A percentile compares a stretch with the other conserved stretches of the same genome.
phyloP scores from a whole-genome alignment of 2,113 vertebrate genomes.

The Lasiurus cinereus region DNA sequence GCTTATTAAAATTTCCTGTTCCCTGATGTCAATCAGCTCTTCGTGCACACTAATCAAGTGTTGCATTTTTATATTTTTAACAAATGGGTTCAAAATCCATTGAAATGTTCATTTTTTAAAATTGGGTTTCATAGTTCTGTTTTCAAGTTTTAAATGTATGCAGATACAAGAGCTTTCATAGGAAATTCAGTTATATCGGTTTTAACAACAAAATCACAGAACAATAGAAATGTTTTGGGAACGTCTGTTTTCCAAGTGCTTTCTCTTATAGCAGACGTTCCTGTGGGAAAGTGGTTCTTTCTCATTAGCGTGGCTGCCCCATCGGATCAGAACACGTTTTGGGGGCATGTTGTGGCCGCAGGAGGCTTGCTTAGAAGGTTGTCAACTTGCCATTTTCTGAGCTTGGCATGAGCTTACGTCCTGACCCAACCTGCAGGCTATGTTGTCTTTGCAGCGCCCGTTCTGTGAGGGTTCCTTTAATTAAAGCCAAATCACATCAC shows the following conservation, averaged over 20 bases:
- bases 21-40: conserved; percentile 79
- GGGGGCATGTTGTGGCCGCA: not conserved
- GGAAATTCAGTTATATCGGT: conserved; percentile 47
- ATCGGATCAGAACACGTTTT: not conserved
- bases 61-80: conserved; percentile 81
- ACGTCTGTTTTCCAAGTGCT: too few species aligned
- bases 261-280: not conserved
- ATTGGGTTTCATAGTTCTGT: conserved; percentile 13
- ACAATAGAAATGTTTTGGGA: conserved; percentile 3
- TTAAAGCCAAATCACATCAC: not conserved
- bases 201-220: conserved; percentile 59
- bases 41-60: conserved; percentile 78
- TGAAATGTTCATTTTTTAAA: conserved; percentile 49
- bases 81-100: conserved; percentile 77
- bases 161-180: conserved; percentile 28
- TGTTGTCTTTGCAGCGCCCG: not conserved
- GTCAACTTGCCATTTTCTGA: not conserved
- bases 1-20: conserved; percentile 82
- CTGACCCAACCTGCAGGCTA: not conserved
- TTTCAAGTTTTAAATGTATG: conserved; percentile 17
- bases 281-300: not conserved
- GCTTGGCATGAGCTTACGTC: not conserved
- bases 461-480: not conserved
- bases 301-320: not conserved
- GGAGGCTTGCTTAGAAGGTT: not conserved